Conservation (phyloP, 2,797 vertebrate species). For the Gambelia wislizenii region DNA sequence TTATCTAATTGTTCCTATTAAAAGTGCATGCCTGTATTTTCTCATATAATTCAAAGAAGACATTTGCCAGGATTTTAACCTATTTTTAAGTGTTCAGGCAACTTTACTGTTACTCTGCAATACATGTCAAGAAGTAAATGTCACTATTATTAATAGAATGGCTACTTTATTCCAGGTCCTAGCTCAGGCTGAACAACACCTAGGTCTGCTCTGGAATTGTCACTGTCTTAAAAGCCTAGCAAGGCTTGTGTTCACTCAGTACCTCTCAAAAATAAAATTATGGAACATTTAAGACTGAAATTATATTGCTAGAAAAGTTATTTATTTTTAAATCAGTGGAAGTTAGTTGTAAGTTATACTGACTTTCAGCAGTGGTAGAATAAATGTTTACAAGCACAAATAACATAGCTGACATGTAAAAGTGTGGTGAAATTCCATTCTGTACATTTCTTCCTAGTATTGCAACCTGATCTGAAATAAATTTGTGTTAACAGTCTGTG, state of each 20-base stretch:
- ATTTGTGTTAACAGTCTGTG: conserved; percentile 79
- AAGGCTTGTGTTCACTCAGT: conserved; percentile 1
- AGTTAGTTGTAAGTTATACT: conserved; percentile 65
- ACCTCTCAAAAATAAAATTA: conserved; percentile 55
- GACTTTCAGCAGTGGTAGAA: conserved; percentile 81
- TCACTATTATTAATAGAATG: not conserved
- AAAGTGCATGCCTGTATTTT: conserved; percentile 49
- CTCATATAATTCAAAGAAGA: conserved; percentile 30
- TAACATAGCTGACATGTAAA: conserved; percentile 79
- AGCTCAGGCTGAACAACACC: not conserved
- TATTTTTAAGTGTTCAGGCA: not conserved
- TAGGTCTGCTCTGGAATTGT: conserved; percentile 22
- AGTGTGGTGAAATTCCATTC: conserved; percentile 80
- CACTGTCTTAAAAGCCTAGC: not conserved
- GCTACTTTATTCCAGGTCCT: not conserved
- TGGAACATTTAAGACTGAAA: conserved; percentile 29
- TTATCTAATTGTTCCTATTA: conserved; percentile 35
- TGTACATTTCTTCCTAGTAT: conserved; percentile 85
- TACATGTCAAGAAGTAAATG: not conserved
- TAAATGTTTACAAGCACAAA: conserved; percentile 88
- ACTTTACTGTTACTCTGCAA: conserved; percentile 17
- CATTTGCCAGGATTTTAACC: conserved; percentile 17
- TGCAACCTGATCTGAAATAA: conserved; percentile 90
- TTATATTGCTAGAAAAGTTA: conserved; percentile 66
- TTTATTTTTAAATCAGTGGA: conserved; percentile 75